phyloP scores from a whole-genome alignment of 2,113 vertebrate species.

The Alces alces region DNA sequence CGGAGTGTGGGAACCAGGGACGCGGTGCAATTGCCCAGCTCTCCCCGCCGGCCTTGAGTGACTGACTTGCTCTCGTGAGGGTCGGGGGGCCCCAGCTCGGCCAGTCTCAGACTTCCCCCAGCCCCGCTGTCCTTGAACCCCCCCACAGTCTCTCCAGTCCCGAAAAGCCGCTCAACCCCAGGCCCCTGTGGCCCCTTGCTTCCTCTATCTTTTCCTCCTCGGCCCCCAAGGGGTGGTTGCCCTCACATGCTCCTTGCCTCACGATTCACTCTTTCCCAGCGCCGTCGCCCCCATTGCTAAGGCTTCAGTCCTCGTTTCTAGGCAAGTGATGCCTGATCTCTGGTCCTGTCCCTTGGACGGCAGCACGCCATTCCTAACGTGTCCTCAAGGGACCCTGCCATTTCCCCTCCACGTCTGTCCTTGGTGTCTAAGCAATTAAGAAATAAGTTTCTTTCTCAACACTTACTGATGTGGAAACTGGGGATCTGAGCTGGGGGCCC shows the following conservation, averaged over 20 bases:
- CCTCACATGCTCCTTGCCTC: not conserved
- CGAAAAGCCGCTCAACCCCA: not conserved
- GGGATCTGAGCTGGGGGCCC: not conserved
- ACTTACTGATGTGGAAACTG: conserved; percentile 10
- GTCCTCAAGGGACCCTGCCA: not conserved
- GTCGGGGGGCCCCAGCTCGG: not conserved
- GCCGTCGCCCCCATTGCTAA: not conserved
- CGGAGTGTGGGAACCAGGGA: not conserved
- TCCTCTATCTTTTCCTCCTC: not conserved
- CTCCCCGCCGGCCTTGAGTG: rapidly evolving
- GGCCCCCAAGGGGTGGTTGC: rapidly evolving
- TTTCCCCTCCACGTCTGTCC: not conserved
- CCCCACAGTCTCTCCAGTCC: not conserved
- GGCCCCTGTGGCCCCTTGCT: not conserved
- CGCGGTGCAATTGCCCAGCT: rapidly evolving
- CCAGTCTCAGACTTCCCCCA: not conserved
- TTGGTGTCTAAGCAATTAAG: conserved; percentile 23
- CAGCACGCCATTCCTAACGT: rapidly evolving
- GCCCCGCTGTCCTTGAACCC: not conserved
- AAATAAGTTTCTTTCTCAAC: conserved; percentile 30
- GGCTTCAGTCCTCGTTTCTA: not conserved
- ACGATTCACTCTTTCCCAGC: rapidly evolving
- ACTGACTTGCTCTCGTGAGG: not conserved
- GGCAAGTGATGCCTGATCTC: not conserved
- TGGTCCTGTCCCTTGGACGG: too few species aligned